Base-by-base conservation (phyloP, 1,140 invertebrate species). In the Bicyclus anynana region DNA sequence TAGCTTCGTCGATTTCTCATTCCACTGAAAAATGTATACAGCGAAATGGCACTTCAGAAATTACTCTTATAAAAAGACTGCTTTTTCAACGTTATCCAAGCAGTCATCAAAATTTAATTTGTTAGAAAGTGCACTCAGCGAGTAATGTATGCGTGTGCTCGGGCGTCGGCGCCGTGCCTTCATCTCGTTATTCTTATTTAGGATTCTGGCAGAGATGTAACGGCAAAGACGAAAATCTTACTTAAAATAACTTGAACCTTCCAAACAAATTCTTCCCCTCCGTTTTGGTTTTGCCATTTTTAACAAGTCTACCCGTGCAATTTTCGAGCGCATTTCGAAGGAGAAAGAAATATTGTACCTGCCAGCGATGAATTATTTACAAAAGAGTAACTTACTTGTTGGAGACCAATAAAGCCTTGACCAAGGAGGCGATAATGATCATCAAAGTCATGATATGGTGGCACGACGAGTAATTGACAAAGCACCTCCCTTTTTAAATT, bases 91-190 rank as follows among this genome's bases (percentile, higher is more conserved):
- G 55, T 61, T 68, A 65, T 65, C 62, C 62, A 62, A 62, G 67
- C 59, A 73, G 62, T 59, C 75, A 84, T 84, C 74, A 81, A 84
- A 81, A 81, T 84, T 80, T 84, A 84, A 84, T 84, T 84, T 80
- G 50, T 68, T 72, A 77, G 72, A 80, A 76, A 84, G 79, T 74
- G 76, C 71, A 76, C 70, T 76, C 67, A 42, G 65, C 61, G 66
- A 70, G 72, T 80, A 80, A 80, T 80, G 74, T 80, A 78, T 77
- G 67, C 67, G 66, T 78, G 71, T 72, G 67, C 62, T 65, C 65
- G 70, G 47, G 23, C 29, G 16, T 35, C 27, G 54, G 33, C 40
- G 46, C 51, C 59, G 13, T 47, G 37, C 51, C 52, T 59, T 58
- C 58, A 40, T 64, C 62, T 67, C 58, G 60, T 44, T 44, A 44